Conservation (phyloP, 2,888 invertebrate genomes). For the Andricus curvator region DNA sequence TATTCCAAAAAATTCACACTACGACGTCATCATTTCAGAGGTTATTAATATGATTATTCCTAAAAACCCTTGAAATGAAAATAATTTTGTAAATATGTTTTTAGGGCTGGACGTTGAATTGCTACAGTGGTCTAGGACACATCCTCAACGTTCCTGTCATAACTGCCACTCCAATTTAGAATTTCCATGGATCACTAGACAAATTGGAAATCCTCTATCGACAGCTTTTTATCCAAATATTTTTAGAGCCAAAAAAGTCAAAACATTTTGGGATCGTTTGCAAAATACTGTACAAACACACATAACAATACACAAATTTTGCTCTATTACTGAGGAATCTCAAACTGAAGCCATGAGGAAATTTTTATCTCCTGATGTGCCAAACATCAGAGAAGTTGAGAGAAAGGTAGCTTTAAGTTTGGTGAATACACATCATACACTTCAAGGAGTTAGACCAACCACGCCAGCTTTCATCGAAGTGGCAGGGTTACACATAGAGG, state of each 20-base stretch:
- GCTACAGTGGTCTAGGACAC: no score
- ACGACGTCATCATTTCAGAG: no score
- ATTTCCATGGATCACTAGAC: no score
- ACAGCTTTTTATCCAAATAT: no score
- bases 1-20: no score
- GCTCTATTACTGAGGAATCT: slow-evolving; percentile 40
- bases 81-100: no score
- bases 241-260: slow-evolving; percentile 2
- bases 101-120: no score
- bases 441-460: slow-evolving; percentile 78
- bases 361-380: slow-evolving; percentile 18
- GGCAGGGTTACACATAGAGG: slow-evolving; percentile 80
- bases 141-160: no score
- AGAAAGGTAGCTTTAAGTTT: slow-evolving; percentile 78
- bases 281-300: slow-evolving; percentile 51
- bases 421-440: slow-evolving; percentile 79
- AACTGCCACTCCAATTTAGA: no score
- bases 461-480: slow-evolving; percentile 79
- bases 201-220: no score
- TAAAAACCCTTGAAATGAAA: no score
- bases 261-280: slow-evolving; percentile 61
- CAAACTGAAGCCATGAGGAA: slow-evolving; percentile 61
- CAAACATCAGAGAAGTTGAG: slow-evolving; percentile 66
- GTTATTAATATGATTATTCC: no score
- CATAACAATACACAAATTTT: slow-evolving; percentile 36